Base-by-base conservation (phyloP, 2,888 invertebrate genomes). In the Apamea crenata region DNA sequence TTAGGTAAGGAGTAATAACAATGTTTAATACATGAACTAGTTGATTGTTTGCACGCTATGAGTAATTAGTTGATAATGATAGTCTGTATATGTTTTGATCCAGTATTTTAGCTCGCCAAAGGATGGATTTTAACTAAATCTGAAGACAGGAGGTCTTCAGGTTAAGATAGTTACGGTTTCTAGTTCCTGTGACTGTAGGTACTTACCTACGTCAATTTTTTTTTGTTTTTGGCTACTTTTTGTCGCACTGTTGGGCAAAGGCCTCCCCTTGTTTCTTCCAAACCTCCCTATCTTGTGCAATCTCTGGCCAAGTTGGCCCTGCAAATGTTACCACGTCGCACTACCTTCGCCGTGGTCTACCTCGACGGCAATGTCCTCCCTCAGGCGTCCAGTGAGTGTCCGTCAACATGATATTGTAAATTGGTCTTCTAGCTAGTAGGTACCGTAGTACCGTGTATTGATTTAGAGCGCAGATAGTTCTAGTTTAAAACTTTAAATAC, bases 1-100 rank as follows among this genome's bases (percentile, higher is more conserved):
- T 78, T 67, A 72, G 77, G 84, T 74, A 84, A 75, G 59, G 44
- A 61, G 40, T 71, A n/a, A 61, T 56, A 72, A 74, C 25, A 74
- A 74, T 84, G 40, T 44, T 56, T 10, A 25, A 47, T 67, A 63
- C 61, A 78, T 72, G 47, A 50, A 25, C 10, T 63, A 71, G 77
- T 53, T 63, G 32, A 47, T 78, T 72, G 18, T 32, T 81, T 32
- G 16, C 16, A 40, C 14, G 21, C 29, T 78, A 53, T 82, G 81
- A 81, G 40, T 81, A 66, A 82, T 59, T 50, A 4, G 8, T 68
- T 47, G 53, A 68, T 25, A 74, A 47, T 29, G 4, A 40, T 40
- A 16, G 36, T 16, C 21, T 66, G 0, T 50, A 8, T 36, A 12
- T 29, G 14, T 10, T 21, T 74, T 25, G 21, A 8, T 70, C 18